Percentiles rank a stretch among this genome's conserved stretches.
Conservation (phyloP, 2,888 invertebrate species). For the Trisateles emortualis region DNA sequence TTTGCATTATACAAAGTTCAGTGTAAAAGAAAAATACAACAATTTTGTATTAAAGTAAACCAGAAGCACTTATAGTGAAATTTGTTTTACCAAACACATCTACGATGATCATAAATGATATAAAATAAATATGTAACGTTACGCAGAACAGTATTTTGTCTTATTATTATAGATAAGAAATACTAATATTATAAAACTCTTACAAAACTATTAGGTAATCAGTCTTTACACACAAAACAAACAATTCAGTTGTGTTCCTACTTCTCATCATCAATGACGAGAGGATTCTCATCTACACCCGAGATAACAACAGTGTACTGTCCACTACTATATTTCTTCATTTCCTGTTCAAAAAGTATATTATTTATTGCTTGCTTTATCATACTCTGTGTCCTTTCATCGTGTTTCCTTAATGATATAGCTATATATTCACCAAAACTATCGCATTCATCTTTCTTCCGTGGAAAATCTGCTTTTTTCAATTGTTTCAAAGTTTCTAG, state of each 20-base stretch:
- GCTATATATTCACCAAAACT: constrained; percentile 81
- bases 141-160: constrained; percentile 8
- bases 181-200: background rate
- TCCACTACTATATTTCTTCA: constrained; percentile 70
- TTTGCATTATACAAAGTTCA: background rate
- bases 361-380: constrained; percentile 82
- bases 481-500: constrained; percentile 61
- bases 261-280: constrained; percentile 59
- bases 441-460: constrained; percentile 79
- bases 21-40: constrained; percentile 3
- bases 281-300: constrained; percentile 67
- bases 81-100: too few relatives aligned
- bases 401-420: constrained; percentile 75
- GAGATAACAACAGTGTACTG: constrained; percentile 64
- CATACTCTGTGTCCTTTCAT: constrained; percentile 76
- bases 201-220: constrained; percentile 8
- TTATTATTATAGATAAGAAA: background rate
- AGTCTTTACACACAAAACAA: constrained; percentile 10
- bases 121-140: too few relatives aligned
- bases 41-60: constrained; percentile 3
- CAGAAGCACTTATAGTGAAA: background rate
- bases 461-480: constrained; percentile 57
- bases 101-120: too few relatives aligned
- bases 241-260: constrained; percentile 8
- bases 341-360: constrained; percentile 79